Percentiles rank a stretch among this genome's conserved stretches.
phyloP scores from a whole-genome alignment of 2,797 vertebrate species.

The Myotis pilosus region DNA sequence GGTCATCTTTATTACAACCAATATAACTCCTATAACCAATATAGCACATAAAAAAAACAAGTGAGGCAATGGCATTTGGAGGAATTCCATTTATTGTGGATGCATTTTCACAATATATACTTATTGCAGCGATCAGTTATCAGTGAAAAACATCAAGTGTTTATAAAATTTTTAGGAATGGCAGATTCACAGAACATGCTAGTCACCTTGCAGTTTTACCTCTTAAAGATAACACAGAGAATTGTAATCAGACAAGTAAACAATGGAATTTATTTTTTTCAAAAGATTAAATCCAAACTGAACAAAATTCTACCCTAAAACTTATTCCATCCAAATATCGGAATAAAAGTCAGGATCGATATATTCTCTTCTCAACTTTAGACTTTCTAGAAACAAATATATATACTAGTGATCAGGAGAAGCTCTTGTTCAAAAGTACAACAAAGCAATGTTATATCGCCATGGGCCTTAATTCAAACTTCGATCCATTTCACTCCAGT shows the following conservation, averaged over 20 bases:
- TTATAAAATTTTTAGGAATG: constrained; percentile 81
- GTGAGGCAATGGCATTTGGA: constrained; percentile 77
- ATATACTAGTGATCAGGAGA: constrained; percentile 55
- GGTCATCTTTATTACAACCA: constrained; percentile 29
- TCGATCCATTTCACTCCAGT: constrained; percentile 68
- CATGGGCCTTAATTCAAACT: constrained; percentile 53
- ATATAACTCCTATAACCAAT: not conserved
- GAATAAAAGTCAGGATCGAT: constrained; percentile 65
- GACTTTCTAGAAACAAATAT: constrained; percentile 55
- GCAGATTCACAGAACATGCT: constrained; percentile 85
- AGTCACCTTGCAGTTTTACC: constrained; percentile 83
- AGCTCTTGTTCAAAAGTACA: constrained; percentile 50
- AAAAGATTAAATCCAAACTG: constrained; percentile 63
- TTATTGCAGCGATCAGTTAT: constrained; percentile 87
- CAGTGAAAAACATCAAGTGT: constrained; percentile 87
- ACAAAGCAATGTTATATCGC: not conserved
- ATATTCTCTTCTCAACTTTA: constrained; percentile 59
- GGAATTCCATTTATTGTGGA: constrained; percentile 96
- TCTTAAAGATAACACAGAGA: constrained; percentile 85
- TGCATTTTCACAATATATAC: constrained; percentile 92
- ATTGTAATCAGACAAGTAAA: constrained; percentile 82
- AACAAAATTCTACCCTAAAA: constrained; percentile 65
- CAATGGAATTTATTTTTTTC: constrained; percentile 71
- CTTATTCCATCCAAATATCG: constrained; percentile 76
- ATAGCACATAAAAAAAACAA: constrained; percentile 32